Evolutionary conservation across 2,888 invertebrate genomes (phyloP).

Genomic region (Acrocyrtus sp.): DNA sequence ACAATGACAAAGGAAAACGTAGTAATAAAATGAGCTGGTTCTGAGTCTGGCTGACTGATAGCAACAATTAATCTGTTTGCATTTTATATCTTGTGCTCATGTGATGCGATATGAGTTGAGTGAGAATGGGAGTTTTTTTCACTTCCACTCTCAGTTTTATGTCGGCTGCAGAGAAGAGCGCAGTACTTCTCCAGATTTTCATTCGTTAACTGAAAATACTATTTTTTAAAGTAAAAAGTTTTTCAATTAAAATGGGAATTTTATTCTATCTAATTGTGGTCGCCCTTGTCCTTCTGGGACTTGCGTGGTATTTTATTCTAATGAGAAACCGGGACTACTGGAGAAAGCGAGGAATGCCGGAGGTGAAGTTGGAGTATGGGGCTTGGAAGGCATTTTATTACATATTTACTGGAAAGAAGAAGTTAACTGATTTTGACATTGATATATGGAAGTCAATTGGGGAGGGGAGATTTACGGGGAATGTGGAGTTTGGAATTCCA

Average conservation of each 20-base stretch:
- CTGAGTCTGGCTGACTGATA: too few species aligned
- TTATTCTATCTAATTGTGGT: slow-evolving; percentile 13
- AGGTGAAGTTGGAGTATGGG: background rate
- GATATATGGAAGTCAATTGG: slow-evolving; percentile 15
- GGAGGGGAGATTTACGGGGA: slow-evolving; percentile 34
- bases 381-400: background rate
- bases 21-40: too few species aligned
- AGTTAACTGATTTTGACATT: slow-evolving; percentile 14
- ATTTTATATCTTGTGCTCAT: too few species aligned
- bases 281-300: slow-evolving; percentile 15
- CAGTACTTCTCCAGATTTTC: too few species aligned
- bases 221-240: too few species aligned
- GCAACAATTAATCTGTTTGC: too few species aligned
- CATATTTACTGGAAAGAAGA: slow-evolving; percentile 25
- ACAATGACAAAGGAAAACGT: too few species aligned
- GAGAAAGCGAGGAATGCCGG: slow-evolving; percentile 15
- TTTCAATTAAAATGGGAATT: background rate
- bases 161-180: too few species aligned
- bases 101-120: too few species aligned
- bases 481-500: slow-evolving; percentile 49
- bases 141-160: too few species aligned
- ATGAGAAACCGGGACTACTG: slow-evolving; percentile 32
- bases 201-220: too few species aligned
- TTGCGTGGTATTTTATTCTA: background rate
- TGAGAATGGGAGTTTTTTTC: too few species aligned